A percentile compares a stretch with the other conserved stretches of the same genome.
phyloP scores from a whole-genome alignment of 2,113 vertebrate species.

The Trogon surrucura region DNA sequence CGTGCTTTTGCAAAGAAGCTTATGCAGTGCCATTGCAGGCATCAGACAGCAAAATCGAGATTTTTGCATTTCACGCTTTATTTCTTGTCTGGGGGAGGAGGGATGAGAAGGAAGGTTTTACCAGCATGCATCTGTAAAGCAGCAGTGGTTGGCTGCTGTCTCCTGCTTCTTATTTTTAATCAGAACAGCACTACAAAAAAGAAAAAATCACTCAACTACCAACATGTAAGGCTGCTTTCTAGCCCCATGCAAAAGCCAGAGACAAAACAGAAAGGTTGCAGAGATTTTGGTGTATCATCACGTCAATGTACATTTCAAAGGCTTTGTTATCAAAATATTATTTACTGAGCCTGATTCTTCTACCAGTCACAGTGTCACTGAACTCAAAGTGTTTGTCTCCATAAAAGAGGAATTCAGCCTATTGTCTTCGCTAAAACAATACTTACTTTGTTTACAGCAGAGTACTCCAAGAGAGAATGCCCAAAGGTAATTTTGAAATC shows the following conservation, averaged over 20 bases:
- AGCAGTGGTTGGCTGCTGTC: not conserved
- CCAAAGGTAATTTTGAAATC: constrained; percentile 29
- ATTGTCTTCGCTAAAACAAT: not conserved
- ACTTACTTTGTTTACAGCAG: not conserved
- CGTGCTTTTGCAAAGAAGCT: not conserved
- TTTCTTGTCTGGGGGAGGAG: constrained; percentile 10
- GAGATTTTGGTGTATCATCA: not conserved
- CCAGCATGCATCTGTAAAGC: constrained; percentile 44
- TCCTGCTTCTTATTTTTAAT: not conserved
- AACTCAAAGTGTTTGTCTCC: not conserved
- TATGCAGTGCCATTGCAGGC: not conserved
- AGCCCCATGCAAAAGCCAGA: not conserved
- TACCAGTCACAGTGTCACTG: not conserved
- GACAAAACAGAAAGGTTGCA: not conserved
- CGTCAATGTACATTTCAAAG: not conserved
- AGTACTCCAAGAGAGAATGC: not conserved
- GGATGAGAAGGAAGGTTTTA: not conserved
- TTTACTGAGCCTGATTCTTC: not conserved
- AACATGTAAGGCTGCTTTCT: not conserved
- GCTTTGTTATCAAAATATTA: not conserved
- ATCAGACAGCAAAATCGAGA: not conserved
- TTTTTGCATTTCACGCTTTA: constrained; percentile 8
- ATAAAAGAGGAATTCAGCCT: not conserved
- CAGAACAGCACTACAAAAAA: not conserved
- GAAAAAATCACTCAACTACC: not conserved